Evolutionary conservation across 1,140 invertebrate species (phyloP).

Genomic region (Diploscapter pachys): DNA sequence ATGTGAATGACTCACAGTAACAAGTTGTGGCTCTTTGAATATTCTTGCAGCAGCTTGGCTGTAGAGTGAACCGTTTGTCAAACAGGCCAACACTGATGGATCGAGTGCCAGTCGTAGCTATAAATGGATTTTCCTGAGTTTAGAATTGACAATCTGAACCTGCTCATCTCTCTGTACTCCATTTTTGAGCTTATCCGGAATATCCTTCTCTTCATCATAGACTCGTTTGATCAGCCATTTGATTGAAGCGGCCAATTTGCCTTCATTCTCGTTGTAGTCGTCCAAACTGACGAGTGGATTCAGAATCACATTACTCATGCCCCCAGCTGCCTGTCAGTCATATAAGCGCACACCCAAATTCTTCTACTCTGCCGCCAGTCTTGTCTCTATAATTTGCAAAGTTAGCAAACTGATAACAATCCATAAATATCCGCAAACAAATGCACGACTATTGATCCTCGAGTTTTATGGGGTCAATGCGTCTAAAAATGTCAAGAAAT

Average conservation of each 20-base stretch:
- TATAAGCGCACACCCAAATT: neutral
- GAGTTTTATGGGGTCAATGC: too few relatives aligned
- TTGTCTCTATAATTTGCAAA: too few relatives aligned
- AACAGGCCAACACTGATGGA: slow-evolving; percentile 80
- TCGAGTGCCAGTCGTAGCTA: slow-evolving; percentile 88
- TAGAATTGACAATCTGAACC: slow-evolving; percentile 63
- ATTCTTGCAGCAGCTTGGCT: slow-evolving; percentile 89
- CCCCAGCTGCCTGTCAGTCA: neutral
- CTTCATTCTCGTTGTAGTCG: slow-evolving; percentile 66
- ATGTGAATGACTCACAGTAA: slow-evolving; percentile 72
- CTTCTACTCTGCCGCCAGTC: slow-evolving; percentile 4
- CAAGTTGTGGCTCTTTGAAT: slow-evolving; percentile 91
- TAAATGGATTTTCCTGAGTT: slow-evolving; percentile 42
- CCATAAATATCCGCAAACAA: slow-evolving; percentile 10
- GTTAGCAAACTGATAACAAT: slow-evolving; percentile 10
- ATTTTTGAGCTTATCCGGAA: slow-evolving; percentile 85
- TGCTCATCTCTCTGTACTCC: slow-evolving; percentile 92
- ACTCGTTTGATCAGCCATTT: slow-evolving; percentile 95
- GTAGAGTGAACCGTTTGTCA: slow-evolving; percentile 92
- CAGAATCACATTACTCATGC: slow-evolving; percentile 46
- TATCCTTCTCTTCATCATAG: slow-evolving; percentile 77
- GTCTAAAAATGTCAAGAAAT: too few relatives aligned
- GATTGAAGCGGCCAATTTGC: slow-evolving; percentile 90
- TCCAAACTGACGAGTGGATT: slow-evolving; percentile 59
- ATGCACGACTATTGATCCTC: neutral